These are phyloP conservation scores for Spodoptera picta DNA, from an alignment of 2,888 invertebrate species.

Conservation along the genomic window DNA sequence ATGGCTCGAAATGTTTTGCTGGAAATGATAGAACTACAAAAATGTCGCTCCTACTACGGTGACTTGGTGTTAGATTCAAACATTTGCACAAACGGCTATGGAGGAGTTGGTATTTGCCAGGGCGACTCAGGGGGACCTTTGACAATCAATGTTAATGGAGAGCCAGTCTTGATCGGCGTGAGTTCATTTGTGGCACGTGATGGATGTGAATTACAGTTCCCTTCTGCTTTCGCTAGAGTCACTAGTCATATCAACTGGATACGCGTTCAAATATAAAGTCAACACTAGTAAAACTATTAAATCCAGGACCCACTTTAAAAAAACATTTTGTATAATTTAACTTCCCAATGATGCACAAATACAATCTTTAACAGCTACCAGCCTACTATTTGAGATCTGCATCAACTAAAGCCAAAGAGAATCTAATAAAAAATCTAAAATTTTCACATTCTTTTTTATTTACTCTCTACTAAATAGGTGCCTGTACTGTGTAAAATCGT, in stretches of 20 bases:
- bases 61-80: conserved; percentile 69
- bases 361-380: conserved; percentile 15
- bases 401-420: conserved; percentile 12
- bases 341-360: neutral
- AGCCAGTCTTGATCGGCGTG: conserved; percentile 73
- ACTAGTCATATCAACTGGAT: conserved; percentile 74
- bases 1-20: conserved; percentile 73
- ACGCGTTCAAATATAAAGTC: conserved; percentile 57
- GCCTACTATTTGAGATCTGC: conserved; percentile 18
- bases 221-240: conserved; percentile 77
- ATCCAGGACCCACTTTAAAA: neutral
- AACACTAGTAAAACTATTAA: neutral
- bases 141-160: conserved; percentile 63
- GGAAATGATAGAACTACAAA: conserved; percentile 66
- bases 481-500: too few relatives aligned
- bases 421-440: conserved; percentile 30
- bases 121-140: conserved; percentile 80
- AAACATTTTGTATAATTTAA: too few relatives aligned
- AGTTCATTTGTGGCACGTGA: conserved; percentile 78
- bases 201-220: conserved; percentile 76
- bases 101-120: conserved; percentile 78
- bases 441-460: too few relatives aligned
- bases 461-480: neutral
- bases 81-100: conserved; percentile 75
- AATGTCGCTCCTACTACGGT: conserved; percentile 68